Conservation (phyloP, 2,888 invertebrate genomes). For the Sinhomidia bicolor region DNA sequence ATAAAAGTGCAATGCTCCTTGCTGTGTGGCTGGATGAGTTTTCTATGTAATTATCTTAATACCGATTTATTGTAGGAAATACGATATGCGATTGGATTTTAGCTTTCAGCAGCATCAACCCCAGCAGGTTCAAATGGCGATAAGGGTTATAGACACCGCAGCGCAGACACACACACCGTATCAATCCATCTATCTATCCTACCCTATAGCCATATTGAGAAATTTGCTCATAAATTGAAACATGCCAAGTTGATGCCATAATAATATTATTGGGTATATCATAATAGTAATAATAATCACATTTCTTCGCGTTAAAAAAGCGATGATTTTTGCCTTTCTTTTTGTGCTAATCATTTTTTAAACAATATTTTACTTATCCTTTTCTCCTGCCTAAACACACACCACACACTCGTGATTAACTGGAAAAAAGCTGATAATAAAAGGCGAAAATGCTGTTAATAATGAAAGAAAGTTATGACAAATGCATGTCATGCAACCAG, state of each 20-base stretch:
- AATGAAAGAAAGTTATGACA: conserved; percentile 27
- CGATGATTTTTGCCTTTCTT: too few relatives aligned
- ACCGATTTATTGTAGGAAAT: conserved; percentile 9
- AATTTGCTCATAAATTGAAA: conserved; percentile 38
- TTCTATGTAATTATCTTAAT: conserved; percentile 37
- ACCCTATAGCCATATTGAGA: conserved; percentile 29
- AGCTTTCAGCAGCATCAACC: background rate
- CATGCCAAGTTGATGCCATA: conserved; percentile 3
- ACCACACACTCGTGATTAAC: background rate
- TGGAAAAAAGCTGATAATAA: background rate
- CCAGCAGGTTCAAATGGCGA: conserved; percentile 6
- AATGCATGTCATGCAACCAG: conserved; percentile 21
- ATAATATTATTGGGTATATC: background rate
- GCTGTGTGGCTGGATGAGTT: background rate
- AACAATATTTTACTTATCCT: background rate
- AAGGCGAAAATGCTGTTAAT: background rate
- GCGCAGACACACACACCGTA: background rate
- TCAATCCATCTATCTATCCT: conserved; percentile 9
- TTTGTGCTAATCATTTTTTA: background rate
- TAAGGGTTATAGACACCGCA: background rate
- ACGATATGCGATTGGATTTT: conserved; percentile 28
- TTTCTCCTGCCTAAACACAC: conserved; percentile 38
- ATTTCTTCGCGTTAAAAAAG: too few relatives aligned
- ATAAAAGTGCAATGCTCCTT: conserved; percentile 48
- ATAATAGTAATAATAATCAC: background rate